Evolutionary conservation across 2,888 invertebrate genomes (phyloP), one percentile per base, ranked within the genome.

Genomic region (Lithodes maja): DNA sequence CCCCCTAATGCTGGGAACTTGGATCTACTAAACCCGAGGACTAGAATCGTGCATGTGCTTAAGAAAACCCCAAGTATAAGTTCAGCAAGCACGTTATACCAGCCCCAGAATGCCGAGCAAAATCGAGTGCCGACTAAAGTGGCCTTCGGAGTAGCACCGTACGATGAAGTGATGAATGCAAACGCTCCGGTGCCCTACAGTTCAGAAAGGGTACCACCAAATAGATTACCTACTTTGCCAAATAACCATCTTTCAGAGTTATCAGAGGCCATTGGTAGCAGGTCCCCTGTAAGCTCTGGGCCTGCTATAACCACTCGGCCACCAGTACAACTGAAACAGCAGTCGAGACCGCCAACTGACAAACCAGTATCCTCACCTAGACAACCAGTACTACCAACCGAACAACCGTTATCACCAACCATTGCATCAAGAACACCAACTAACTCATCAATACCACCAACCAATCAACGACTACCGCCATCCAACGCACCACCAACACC

Each of bases 61-160:
- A 15, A 7, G 2, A 81, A 55, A 15, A 5, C 86, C 5, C 82
- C 86, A 49, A 86, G 86, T 68, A 33, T 81, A 12, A 61, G 77
- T 3, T 86, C 86, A 61, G n/a, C 49, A 33, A 87, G 87, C 61
- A 87, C 87, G 1, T 52, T 83, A 1, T 87, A 87, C 75, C 87
- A 87, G 78, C 87, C 87, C 2, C 2, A 69, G 52, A 77, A 87
- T 9, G 52, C 71, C 9, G 52, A 49, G 1, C 54, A 53, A 5
- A 17, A 83, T 9, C 33, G 61, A 78, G 61, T 9, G 9, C 61
- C 55, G 52, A 54, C 87, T 7, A 15, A 71, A 33, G 33, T 68
- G 17, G 87, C 87, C n/a, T 87, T 33, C 49, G 78, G 33, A 69
- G 54, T 87, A 53, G 83, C 87, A 71, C 69, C 87, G 2, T 87